Conservation (phyloP, 2,113 vertebrate genomes). For the Acanthisitta chloris region DNA sequence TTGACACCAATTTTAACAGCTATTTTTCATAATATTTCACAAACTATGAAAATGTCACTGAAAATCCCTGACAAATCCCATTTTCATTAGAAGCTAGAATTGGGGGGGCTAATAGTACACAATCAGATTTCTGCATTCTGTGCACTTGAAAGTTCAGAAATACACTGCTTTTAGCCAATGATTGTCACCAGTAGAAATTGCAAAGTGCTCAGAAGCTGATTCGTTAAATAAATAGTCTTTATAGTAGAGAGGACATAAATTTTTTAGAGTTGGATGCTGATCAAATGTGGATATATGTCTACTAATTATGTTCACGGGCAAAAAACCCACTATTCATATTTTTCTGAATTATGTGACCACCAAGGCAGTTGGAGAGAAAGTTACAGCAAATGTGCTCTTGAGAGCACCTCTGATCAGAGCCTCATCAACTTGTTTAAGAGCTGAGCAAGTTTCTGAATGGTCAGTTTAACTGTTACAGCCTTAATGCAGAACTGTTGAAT, state of each 20-base stretch:
- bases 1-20: neutral
- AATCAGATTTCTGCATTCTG: neutral
- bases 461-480: neutral
- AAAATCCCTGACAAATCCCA: neutral
- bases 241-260: neutral
- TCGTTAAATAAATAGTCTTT: neutral
- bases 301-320: neutral
- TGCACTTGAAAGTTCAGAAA: neutral
- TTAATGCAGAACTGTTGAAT: neutral
- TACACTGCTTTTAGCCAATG: neutral
- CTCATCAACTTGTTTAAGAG: neutral
- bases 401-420: neutral
- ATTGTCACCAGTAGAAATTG: neutral
- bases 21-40: neutral
- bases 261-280: neutral
- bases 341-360: neutral
- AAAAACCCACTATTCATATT: neutral
- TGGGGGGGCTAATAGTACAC: neutral
- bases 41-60: neutral
- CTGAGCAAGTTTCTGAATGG: neutral
- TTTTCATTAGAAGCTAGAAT: neutral
- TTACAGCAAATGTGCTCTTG: neutral
- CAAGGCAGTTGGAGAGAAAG: neutral
- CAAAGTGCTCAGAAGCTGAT: neutral
- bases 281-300: neutral